Evolutionary conservation across 2,797 vertebrate genomes (phyloP), one percentile per base, ranked within the genome.

Genomic region (Atherinosoma microstoma): DNA sequence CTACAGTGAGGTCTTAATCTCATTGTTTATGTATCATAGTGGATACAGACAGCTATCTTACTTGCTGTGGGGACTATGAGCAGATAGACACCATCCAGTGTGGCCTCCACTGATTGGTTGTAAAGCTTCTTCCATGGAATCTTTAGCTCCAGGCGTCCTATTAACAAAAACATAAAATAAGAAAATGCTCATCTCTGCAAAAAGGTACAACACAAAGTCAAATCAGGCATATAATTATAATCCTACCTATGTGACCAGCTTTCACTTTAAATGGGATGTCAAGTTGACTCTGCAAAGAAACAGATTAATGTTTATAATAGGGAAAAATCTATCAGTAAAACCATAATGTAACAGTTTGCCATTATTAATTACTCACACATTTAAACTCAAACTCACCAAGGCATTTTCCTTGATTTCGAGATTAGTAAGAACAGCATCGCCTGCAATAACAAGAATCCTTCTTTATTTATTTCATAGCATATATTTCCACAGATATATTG

Each of bases 381-480:
- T 59, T 58, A n/a, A 58, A 42, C 12, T 27, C 4, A 1, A 65
- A 84, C 88, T 94, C 95, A 99, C 98, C 96, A 99, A 84, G 29
- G 98, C 98, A 96, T 99, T 98, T 95, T 99, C 98, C 91, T 99
- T 99, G 92, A 99, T 98, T 93, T 96, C 96, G 77, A 99, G 95
- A 90, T 97, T 98, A 88, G 84, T 97, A 59, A 99, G 93, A 36
- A 95, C 83, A 59, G 96, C 98, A 42, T 96, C 95, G 82, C 98
- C 98, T 99, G 91, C 67, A 91, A 87, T 59, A 74, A 36, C 40
- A 91, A 40, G 51, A 70, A 59, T 2, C 67, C 1, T 27, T 54
- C 24, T 54, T 58, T n/a, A n/a, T 8, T 47, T 47, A 18, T 47
- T n/a, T n/a, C 20, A 47, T 47, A 45, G 42, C 42, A 42, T 15